Evolutionary conservation across 1,140 invertebrate species (phyloP).

Genomic region (Melanaphis sacchari): DNA sequence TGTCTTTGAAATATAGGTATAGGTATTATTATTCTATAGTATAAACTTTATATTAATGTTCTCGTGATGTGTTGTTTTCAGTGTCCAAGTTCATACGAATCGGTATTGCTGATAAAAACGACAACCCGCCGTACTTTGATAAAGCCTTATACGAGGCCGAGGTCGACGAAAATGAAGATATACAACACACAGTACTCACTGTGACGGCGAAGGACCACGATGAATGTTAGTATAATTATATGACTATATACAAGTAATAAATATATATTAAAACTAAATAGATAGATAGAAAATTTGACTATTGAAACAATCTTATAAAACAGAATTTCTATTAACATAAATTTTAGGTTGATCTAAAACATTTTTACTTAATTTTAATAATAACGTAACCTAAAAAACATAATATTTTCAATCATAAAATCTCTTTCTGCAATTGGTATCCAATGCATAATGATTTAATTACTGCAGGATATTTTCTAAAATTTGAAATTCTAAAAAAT

Average conservation of each 20-base stretch:
- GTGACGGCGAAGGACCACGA: slow-evolving; percentile 98
- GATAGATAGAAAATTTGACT: neutral
- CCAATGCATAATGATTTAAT: too few species aligned
- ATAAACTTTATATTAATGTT: neutral
- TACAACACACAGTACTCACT: slow-evolving; percentile 94
- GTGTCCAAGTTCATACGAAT: slow-evolving; percentile 91
- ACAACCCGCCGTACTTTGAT: slow-evolving; percentile 97
- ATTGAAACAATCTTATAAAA: neutral
- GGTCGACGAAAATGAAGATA: slow-evolving; percentile 97
- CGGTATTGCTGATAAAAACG: slow-evolving; percentile 94
- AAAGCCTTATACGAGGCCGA: slow-evolving; percentile 94
- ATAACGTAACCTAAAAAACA: too few species aligned
- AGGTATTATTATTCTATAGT: neutral
- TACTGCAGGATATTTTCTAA: too few species aligned
- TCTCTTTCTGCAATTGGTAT: too few species aligned
- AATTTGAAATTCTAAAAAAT: too few species aligned
- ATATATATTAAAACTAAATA: neutral
- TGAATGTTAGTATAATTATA: slow-evolving; percentile 82
- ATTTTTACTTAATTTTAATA: too few species aligned
- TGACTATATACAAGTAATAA: neutral
- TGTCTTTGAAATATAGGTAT: too few species aligned
- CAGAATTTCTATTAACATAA: too few species aligned
- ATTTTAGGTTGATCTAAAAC: too few species aligned
- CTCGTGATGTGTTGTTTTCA: slow-evolving; percentile 64
- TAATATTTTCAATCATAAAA: too few species aligned